Base-by-base conservation (phyloP, 2,113 vertebrate species). In the Trinectes maculatus region DNA sequence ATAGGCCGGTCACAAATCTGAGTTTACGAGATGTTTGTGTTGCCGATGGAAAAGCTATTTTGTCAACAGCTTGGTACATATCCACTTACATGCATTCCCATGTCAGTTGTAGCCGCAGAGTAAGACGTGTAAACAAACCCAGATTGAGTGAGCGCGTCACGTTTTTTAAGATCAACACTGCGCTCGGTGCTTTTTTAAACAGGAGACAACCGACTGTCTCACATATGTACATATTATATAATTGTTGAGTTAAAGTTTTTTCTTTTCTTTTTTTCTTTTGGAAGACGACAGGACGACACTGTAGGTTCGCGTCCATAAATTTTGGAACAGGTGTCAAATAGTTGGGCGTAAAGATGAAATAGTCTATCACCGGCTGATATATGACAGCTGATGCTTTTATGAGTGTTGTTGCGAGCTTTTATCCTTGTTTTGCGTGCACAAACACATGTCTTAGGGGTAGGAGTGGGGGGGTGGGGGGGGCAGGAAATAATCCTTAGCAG, bases 401-500 rank as follows among this genome's bases (percentile, higher is more conserved):
- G 85, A 79, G 74, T 69, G 83, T 83, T 69, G 80, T 71, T 83
- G 79, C 69, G 71, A 70, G 80, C 85, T 83, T 89, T 87, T 71
- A 85, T 86, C 79, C 81, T 56, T 85, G 89, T 83, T 88, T 85
- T 83, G 84, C 73, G 58, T 63, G 71, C 72, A 84, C 78, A 80
- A 87, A 88, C 84, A 91, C 84, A 74, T 88, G 84, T 87, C 81
- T 80, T 83, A 65, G 68, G 66, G 80, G 43, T 10, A 8, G 4
- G 29, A 8, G 29, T 83, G 71, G 70, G 65, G 82, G 64, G 19
- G 47, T 67, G 70, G 65, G 82, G 64, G 19, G 47, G 15, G 77
- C 71, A 88, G 79, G 84, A 86, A 89, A 87, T 88, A 88, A 90
- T 86, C 80, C 85, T 69, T 59, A 82, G 78, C 87, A 88, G 84